These are phyloP conservation scores for Armadillidium nasatum DNA, from an alignment of 1,140 invertebrate species.

Conservation along the genomic window DNA sequence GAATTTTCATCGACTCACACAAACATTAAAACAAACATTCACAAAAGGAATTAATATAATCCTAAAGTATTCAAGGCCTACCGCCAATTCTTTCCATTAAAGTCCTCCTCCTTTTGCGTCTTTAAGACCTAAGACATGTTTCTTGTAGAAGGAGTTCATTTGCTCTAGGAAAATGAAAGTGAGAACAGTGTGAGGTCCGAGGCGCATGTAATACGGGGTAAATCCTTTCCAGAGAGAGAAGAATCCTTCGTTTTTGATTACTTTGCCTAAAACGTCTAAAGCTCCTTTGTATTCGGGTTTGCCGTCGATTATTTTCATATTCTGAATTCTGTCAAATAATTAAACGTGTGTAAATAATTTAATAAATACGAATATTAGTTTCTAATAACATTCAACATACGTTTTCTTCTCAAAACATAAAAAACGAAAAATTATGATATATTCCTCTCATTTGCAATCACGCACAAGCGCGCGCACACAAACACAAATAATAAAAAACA, in stretches of 20 bases:
- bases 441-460: no score
- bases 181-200: conserved; percentile 96
- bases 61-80: no score
- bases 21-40: no score
- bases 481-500: no score
- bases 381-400: no score
- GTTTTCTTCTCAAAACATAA: no score
- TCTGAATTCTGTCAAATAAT: conserved; percentile 84
- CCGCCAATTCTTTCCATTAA: conserved; percentile 10
- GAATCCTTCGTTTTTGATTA: conserved; percentile 84
- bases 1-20: no score
- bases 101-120: conserved; percentile 47
- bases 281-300: conserved; percentile 90
- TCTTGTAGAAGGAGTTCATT: conserved; percentile 67
- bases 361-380: no score
- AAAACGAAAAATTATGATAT: no score
- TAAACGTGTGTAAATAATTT: conserved; percentile 28
- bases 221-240: conserved; percentile 99
- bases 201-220: conserved; percentile 87
- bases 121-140: conserved; percentile 49
- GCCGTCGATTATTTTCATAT: conserved; percentile 87
- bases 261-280: conserved; percentile 74
- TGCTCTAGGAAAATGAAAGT: conserved; percentile 98
- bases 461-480: no score
- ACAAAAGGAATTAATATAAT: no score